Base-by-base conservation (phyloP, 2,113 vertebrate species). In the Neolamprologus cancellatus region DNA sequence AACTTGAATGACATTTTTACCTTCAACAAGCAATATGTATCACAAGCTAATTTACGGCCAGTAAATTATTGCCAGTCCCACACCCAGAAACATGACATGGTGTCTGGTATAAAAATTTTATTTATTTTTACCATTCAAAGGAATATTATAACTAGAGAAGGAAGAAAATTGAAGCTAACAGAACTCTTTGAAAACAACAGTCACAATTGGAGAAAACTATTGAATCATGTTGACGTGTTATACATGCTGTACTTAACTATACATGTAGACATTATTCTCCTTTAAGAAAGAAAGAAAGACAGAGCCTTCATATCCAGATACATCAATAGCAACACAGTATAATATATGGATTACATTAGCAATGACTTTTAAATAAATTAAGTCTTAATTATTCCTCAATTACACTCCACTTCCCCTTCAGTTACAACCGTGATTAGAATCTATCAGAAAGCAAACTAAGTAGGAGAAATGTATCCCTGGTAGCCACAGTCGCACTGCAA, bases 341-440 rank as follows among this genome's bases (percentile, higher is more conserved):
- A 82, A 46, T 46, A 28, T 17, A 17, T 74, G 84, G 57, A 79
- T 74, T 74, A 71, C 20, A 71, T 71, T 71, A 25, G n/a, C 78
- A 61, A 44, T 81, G 76, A 34, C 74, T 91, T 83, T 88, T 71
- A 55, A 84, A 84, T 87, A 4, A 85, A 89, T 81, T 78, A 81
- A 61, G 41, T 83, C 61, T 81, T 81, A 87, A 87, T 87, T 89
- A 81, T 69, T 53, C 14, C 79, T 81, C 80, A 87, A 79, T 87
- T 89, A 78, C 50, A 32, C 11, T 86, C 69, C 55, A 74, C 53
- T 55, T 88, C 53, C 44, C 59, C 71, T 50, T 81, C 57, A 81
- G 55, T 85, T 89, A 61, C 76, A 83, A 83, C 20, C 66, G 57
- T 79, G 52, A 81, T 89, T 87, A 79, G 52, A 59, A 84, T 84